These are phyloP conservation scores for Caranx ignobilis DNA, from an alignment of 2,113 vertebrate genomes.

Conservation along the genomic window DNA sequence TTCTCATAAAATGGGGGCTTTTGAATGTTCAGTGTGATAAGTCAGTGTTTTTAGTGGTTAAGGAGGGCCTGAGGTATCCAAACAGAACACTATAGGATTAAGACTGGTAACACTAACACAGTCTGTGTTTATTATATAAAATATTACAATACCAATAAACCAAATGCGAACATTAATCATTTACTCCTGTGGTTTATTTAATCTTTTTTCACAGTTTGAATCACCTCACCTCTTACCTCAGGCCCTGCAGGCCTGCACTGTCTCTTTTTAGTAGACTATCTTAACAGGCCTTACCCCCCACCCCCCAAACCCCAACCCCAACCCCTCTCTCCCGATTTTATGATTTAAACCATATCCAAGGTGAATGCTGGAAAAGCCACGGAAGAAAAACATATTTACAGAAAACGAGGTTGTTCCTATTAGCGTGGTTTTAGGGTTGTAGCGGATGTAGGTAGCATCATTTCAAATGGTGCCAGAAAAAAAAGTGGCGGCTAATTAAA, in stretches of 20 bases:
- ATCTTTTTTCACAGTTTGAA: constrained; percentile 61
- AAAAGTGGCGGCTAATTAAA: constrained; percentile 70
- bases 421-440: constrained; percentile 48
- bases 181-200: constrained; percentile 57
- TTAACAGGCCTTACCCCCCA: constrained; percentile 61
- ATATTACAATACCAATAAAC: constrained; percentile 51
- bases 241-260: constrained; percentile 68
- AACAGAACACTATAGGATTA: constrained; percentile 29
- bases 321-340: constrained; percentile 43
- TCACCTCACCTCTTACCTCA: constrained; percentile 53
- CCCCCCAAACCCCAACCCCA: not conserved
- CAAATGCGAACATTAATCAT: constrained; percentile 39
- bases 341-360: constrained; percentile 65
- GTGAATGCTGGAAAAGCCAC: constrained; percentile 59
- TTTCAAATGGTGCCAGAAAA: constrained; percentile 61
- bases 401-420: constrained; percentile 45
- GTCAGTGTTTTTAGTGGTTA: not conserved
- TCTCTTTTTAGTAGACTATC: constrained; percentile 58
- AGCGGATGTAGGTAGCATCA: constrained; percentile 35
- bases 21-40: not conserved
- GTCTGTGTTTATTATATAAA: not conserved
- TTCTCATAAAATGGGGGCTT: not conserved
- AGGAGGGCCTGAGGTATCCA: constrained; percentile 5
- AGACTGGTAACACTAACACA: not conserved
- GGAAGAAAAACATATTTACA: constrained; percentile 42